Conservation (phyloP, 2,797 vertebrate genomes). For the Huso huso region DNA sequence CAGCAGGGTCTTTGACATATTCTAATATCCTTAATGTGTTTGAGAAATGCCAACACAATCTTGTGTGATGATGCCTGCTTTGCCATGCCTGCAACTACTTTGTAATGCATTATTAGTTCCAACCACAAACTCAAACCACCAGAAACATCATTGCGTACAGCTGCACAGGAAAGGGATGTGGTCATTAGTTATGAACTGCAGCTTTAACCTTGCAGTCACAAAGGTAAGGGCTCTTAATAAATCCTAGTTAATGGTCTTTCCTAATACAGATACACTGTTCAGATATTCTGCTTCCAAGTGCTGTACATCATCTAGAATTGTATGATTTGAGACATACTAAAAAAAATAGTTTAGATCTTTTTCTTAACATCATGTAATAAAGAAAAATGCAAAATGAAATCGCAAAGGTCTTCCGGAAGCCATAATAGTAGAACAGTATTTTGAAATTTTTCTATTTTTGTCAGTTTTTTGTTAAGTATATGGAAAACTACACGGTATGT, state of each 20-base stretch:
- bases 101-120: neutral
- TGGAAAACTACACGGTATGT: no score
- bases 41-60: neutral
- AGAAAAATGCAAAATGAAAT: no score
- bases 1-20: no score
- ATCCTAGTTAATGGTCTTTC: neutral
- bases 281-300: neutral
- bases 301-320: neutral
- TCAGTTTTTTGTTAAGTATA: no score
- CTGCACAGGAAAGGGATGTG: neutral
- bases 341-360: no score
- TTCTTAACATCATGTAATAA: no score
- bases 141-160: neutral
- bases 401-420: no score
- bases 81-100: neutral
- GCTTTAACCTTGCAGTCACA: neutral
- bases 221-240: neutral
- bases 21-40: neutral
- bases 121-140: neutral
- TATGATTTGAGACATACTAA: no score
- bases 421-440: no score
- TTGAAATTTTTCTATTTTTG: no score
- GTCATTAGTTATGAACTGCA: neutral
- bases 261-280: neutral
- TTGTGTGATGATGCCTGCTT: slow-evolving; percentile 1